Base-by-base conservation (phyloP, 35 echinoderm and acorn worm species). In the Eucidaris tribuloides region DNA sequence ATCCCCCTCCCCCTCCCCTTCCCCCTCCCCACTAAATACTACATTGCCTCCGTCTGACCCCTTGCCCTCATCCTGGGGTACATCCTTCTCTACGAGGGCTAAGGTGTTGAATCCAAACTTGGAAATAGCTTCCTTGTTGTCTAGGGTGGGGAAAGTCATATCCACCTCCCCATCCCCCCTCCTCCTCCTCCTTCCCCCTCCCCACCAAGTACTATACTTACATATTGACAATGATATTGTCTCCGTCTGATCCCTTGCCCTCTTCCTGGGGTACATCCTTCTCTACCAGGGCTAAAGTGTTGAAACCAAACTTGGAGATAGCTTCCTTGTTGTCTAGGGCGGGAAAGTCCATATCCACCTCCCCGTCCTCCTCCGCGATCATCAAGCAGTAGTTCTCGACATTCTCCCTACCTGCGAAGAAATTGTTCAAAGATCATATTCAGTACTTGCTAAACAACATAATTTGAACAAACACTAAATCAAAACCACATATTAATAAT, bases 341-440 rank as follows among this genome's bases (percentile, higher is more conserved):
- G 2, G 89, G 94, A 58, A 92, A 97, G 55, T 92, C 94, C 0
- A 63, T 91, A 42, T 97, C 94, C 28, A 97, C 94, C 33, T 97
- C 94, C 0, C 94, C 94, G 60, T 97, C 94, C 46, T 97, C 94
- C 76, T 97, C 94, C 20, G 94, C 89, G 38, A 97, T 97, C 89
- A 92, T 91, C 76, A 97, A 76, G 61, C 85, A 88, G 52, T 97
- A 97, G 24, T 74, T 77, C 41, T 97, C 94, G 36, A 92, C 84
- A 62, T 85, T 92, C 42, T 92, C 89, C 76, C 94, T 97, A 62
- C 11, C 84, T 71, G 24, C 22, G n/a, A 52, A 52, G n/a, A 52
- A 52, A n/a, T n/a, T n/a, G n/a, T n/a, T n/a, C n/a, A n/a, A n/a
- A n/a, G n/a, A n/a, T n/a, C n/a, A n/a, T n/a, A n/a, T n/a, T n/a